A percentile compares a stretch with the other conserved stretches of the same genome.
Conservation (phyloP, 1,140 invertebrate species). For the Protaetia brevitarsis region DNA sequence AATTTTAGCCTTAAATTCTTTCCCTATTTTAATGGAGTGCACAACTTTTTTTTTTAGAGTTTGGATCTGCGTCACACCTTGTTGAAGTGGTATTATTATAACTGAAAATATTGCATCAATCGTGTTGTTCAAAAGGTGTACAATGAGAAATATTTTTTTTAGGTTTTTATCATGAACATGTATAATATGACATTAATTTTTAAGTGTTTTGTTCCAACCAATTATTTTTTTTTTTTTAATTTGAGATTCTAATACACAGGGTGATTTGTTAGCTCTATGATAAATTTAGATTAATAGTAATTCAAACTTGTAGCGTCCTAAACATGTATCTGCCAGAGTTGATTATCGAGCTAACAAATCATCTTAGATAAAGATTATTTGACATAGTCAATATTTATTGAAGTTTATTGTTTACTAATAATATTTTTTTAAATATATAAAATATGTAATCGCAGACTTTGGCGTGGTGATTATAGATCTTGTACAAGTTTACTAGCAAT, state of each 20-base stretch:
- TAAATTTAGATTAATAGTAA: too few relatives aligned
- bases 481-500: not conserved
- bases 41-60: too few relatives aligned
- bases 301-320: too few relatives aligned
- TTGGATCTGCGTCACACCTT: too few relatives aligned
- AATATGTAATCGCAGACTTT: not conserved
- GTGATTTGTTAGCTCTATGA: too few relatives aligned
- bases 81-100: not conserved
- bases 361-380: not conserved
- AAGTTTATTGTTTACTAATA: not conserved
- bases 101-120: not conserved
- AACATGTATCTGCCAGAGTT: too few relatives aligned
- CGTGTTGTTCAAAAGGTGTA: not conserved
- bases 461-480: not conserved
- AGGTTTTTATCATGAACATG: not conserved
- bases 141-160: not conserved
- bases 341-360: too few relatives aligned
- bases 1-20: too few relatives aligned
- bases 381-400: not conserved
- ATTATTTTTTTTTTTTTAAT: constrained; percentile 16
- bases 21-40: too few relatives aligned
- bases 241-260: not conserved
- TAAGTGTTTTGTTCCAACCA: constrained; percentile 7
- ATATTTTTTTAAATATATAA: not conserved
- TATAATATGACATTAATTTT: constrained; percentile 10